phyloP scores from a whole-genome alignment of 1,140 invertebrate genomes.

The Epicauta chinensis region DNA sequence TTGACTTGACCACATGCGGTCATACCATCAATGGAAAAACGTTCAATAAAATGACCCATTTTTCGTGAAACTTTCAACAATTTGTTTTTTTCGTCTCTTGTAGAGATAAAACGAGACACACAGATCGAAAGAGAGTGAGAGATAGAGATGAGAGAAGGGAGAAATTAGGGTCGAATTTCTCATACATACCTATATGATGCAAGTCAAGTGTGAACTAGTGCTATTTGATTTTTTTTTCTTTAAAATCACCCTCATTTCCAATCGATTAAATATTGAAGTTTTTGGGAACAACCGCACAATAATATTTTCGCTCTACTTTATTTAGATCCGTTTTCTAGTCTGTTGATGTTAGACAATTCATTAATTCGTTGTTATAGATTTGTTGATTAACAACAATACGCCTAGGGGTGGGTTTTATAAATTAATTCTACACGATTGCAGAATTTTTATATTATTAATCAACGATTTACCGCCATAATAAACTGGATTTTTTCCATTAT shows the following conservation, averaged over 20 bases:
- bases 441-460: no score
- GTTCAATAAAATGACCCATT: slow-evolving; percentile 6
- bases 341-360: slow-evolving; percentile 9
- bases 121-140: no score
- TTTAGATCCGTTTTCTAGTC: slow-evolving; percentile 7
- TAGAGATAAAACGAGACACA: no score
- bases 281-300: slow-evolving; percentile 11
- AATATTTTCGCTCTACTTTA: background rate
- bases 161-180: background rate
- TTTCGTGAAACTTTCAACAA: background rate
- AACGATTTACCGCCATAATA: no score
- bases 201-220: slow-evolving; percentile 14
- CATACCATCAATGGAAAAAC: slow-evolving; percentile 1
- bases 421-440: no score
- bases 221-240: background rate
- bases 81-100: no score
- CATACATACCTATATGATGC: background rate
- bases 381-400: slow-evolving; percentile 17
- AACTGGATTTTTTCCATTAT: no score
- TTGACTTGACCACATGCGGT: slow-evolving; percentile 10
- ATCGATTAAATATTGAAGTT: slow-evolving; percentile 7
- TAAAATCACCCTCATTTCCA: slow-evolving; percentile 15
- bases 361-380: background rate
- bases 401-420: slow-evolving; percentile 14
- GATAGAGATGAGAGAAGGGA: no score